Evolutionary conservation across 2,888 invertebrate genomes (phyloP), one percentile per base, ranked within the genome.

Genomic region (Ormyrus labotus): DNA sequence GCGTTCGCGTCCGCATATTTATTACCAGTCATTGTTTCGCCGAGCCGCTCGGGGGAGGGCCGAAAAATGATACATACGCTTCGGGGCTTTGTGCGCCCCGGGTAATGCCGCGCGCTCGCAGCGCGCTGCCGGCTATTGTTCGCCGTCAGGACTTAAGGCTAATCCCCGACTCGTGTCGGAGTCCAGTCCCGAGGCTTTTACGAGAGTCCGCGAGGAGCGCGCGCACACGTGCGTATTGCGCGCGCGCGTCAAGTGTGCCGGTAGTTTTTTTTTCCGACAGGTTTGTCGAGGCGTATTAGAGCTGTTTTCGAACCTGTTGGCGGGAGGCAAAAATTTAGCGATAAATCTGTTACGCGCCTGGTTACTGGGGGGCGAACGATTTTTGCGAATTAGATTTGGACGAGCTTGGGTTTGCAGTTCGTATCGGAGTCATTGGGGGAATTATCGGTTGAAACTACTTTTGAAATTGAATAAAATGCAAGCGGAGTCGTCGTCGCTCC

Each of bases 1-100:
- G 2, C 6, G 4, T 9, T n/a, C 57, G 13, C 34, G 13, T 70
- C 10, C 50, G 8, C n/a, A n/a, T 74, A 67, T 67, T 47, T 61
- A 61, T 64, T 64, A 57, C 48, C 58, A n/a, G 51, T 60, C 61
- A 72, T 72, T 72, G 71, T 72, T 72, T 72, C 45, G 47, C 13
- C 58, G 60, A 58, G 58, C 9, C n/a, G 19, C 9, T 53, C 34
- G 53, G 11, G 13, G 9, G 19, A 19, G 19, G 53, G 45, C n/a
- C 47, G 55, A 68, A 63, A 73, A 79, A 63, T 19, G 58, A 78
- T 53, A 63, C 45, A 50, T 50, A 53, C 5, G 9, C 8, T 19
- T 9, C 47, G 55, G 47, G 51, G 55, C 64, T 73, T 55, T 64
- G 19, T 19, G 19, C 1, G 19, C 19, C 19, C 48, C 55, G 55